phyloP scores from a whole-genome alignment of 2,797 vertebrate genomes.

The Gallinago solitaria region DNA sequence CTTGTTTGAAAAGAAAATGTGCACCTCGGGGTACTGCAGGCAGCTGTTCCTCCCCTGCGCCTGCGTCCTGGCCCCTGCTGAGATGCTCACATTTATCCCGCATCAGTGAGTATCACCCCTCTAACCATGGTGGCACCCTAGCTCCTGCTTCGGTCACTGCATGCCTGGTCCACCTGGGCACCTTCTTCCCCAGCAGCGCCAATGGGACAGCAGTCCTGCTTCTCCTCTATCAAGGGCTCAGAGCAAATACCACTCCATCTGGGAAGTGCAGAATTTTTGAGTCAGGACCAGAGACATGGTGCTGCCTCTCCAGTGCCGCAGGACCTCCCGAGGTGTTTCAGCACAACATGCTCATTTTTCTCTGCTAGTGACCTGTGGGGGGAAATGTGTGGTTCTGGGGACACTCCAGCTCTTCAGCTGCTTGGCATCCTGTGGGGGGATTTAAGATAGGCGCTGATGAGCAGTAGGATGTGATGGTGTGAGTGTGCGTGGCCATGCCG shows the following conservation, averaged over 20 bases:
- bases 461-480: neutral
- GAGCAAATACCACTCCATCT: neutral
- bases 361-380: neutral
- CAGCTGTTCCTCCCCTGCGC: neutral
- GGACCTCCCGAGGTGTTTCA: neutral
- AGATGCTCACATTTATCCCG: neutral
- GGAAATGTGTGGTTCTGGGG: neutral
- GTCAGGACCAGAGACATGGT: neutral
- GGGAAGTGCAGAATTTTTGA: accelerated
- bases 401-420: neutral
- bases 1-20: neutral
- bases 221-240: neutral
- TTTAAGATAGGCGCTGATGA: neutral
- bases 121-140: neutral
- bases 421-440: accelerated
- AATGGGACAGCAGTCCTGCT: neutral
- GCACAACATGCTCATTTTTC: accelerated
- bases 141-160: neutral
- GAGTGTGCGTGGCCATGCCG: accelerated
- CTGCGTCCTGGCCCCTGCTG: neutral
- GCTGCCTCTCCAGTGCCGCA: neutral
- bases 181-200: neutral
- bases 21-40: neutral
- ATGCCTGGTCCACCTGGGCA: neutral
- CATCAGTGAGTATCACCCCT: neutral